Evolutionary conservation across 2,888 invertebrate genomes (phyloP).

Genomic region (Megaustenia siamemsis): DNA sequence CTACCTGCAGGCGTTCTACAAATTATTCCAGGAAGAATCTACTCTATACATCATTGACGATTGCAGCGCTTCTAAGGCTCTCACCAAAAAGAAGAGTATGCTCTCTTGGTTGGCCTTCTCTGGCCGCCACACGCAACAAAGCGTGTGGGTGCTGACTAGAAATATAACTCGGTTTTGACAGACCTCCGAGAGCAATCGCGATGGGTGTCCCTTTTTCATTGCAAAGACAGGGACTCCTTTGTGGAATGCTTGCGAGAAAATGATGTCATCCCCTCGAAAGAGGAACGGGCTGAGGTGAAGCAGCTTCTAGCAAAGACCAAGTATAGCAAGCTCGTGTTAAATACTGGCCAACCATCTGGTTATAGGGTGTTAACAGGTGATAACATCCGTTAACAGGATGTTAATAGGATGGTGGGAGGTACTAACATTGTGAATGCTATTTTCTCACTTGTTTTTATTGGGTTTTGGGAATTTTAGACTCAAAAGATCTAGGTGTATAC

Average conservation of each 20-base stretch:
- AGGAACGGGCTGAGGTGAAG: not conserved
- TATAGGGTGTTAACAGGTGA: not conserved
- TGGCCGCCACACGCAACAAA: not conserved
- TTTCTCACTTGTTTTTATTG: too few relatives aligned
- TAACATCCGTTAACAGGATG: too few relatives aligned
- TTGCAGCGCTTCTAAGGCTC: not conserved
- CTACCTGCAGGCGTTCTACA: not conserved
- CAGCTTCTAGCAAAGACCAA: not conserved
- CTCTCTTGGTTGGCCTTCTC: not conserved
- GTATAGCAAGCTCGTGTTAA: not conserved
- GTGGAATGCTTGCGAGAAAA: not conserved
- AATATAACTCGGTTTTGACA: not conserved
- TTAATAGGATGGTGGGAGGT: too few relatives aligned
- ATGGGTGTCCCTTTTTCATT: slow-evolving; percentile 12
- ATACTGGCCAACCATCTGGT: not conserved
- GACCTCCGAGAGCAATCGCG: slow-evolving; percentile 10
- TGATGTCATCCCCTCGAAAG: not conserved
- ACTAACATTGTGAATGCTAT: too few relatives aligned
- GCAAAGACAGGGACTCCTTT: slow-evolving; percentile 18
- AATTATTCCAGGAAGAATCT: not conserved
- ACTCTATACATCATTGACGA: slow-evolving; percentile 14
- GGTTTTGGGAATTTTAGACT: too few relatives aligned
- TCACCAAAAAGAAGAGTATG: not conserved
- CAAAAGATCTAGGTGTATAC: too few relatives aligned
- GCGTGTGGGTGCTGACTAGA: slow-evolving; percentile 17